Base-by-base conservation (phyloP, 2,888 invertebrate genomes). In the Gymnosoma rotundatum region DNA sequence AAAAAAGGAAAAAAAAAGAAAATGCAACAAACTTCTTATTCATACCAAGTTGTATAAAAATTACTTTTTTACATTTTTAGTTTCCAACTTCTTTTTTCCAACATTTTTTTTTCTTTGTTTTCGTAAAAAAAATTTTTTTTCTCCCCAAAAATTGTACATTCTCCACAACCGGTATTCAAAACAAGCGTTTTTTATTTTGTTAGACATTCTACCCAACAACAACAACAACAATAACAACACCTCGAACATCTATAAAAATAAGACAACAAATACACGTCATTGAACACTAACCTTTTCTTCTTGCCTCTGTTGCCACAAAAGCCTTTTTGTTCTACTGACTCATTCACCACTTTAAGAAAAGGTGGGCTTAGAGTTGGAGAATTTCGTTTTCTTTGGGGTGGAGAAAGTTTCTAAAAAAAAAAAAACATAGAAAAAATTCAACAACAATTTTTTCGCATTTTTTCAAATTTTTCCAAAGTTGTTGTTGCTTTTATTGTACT, bases 361-460 rank as follows among this genome's bases (percentile, higher is more conserved):
- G 7, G 18, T 18, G 14, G 36, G 8, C 6, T 45, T 48, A 10
- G 20, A 54, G 61, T 14, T 50, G 20, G 14, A 63, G 70, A 56
- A 69, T 38, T 54, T 69, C 36, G 21, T 60, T 64, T 54, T 32
- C 18, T 48, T 80, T 67, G 61, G 76, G 73, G 61, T 69, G 73
- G 69, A 8, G 60, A 64, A 79, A 76, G 56, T 84, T 80, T 80
- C 80, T 80, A 83, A 84, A 84, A 80, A 79, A n/a, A n/a, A n/a
- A n/a, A n/a, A n/a, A n/a, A n/a, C n/a, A 38, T 7, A 7, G 1
- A 9, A 64, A 75, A 83, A 78, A 73, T 80, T 78, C 63, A 76
- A 64, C 69, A 80, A 84, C 81, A 81, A 81, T 84, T 84, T 84
- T 84, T 84, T 84, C 84, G 74, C 81, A 84, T 81, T 84, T 84